phyloP scores from a whole-genome alignment of 1,140 invertebrate genomes.

The Calycopis cecrops region DNA sequence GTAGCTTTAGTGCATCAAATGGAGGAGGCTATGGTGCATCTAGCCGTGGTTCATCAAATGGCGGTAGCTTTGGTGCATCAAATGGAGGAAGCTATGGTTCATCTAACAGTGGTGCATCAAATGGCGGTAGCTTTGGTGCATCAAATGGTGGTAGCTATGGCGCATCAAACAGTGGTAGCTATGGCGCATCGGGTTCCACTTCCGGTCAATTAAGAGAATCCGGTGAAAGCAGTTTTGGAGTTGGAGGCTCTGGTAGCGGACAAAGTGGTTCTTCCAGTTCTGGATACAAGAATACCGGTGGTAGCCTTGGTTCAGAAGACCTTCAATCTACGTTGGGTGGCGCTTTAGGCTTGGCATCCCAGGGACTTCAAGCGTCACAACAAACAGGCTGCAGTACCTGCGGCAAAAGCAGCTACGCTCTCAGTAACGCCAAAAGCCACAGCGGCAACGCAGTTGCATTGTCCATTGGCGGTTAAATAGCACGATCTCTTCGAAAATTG shows the following conservation, averaged over 20 bases:
- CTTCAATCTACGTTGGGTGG: conserved; percentile 35
- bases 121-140: not conserved
- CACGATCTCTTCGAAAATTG: no score
- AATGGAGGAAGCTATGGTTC: not conserved
- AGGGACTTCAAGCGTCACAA: conserved; percentile 42
- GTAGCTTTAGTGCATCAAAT: not conserved
- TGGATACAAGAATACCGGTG: not conserved
- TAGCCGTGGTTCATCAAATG: not conserved
- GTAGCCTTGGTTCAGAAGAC: conserved; percentile 21
- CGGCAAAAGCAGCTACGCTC: conserved; percentile 49
- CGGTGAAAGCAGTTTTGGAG: conserved; percentile 3
- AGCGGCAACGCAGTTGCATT: conserved; percentile 50
- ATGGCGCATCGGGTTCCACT: not conserved
- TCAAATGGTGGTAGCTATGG: not conserved
- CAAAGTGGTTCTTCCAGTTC: conserved; percentile 15
- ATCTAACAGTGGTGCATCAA: not conserved
- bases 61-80: not conserved
- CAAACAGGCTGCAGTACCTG: conserved; percentile 47
- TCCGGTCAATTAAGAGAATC: not conserved
- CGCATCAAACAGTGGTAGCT: not conserved
- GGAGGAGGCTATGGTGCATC: not conserved
- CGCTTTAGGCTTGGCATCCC: conserved; percentile 47
- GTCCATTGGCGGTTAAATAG: conserved; percentile 38
- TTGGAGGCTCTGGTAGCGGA: conserved; percentile 2
- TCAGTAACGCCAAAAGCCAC: conserved; percentile 54